phyloP scores from a whole-genome alignment of 2,888 invertebrate genomes.

The Eurytoma adleriae region DNA sequence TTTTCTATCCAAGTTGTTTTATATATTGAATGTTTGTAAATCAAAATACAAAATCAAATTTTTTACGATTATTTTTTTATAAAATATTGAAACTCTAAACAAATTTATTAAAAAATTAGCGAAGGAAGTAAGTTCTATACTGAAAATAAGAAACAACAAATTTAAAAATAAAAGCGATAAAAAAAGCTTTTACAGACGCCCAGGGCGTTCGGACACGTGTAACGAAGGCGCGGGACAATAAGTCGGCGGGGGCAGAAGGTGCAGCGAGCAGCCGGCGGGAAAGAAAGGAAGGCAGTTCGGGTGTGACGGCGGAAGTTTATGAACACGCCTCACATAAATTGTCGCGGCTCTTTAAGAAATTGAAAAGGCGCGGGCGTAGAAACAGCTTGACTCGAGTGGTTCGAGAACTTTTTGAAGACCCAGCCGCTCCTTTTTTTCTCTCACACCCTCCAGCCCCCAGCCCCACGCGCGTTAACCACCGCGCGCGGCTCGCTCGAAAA shows the following conservation, averaged over 20 bases:
- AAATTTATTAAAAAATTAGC: not conserved
- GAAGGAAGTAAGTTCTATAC: not conserved
- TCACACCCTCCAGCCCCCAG: not conserved
- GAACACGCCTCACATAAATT: slow-evolving; percentile 76
- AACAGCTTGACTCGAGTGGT: slow-evolving; percentile 75
- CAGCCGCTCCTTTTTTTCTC: slow-evolving; percentile 40
- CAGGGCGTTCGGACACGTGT: slow-evolving; percentile 11
- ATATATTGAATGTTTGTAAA: no score
- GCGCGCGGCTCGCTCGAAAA: slow-evolving; percentile 39
- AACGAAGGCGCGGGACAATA: slow-evolving; percentile 29
- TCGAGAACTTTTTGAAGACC: slow-evolving; percentile 72
- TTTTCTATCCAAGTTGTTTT: no score
- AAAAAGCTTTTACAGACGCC: not conserved
- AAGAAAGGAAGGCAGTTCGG: slow-evolving; percentile 52
- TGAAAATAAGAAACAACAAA: not conserved
- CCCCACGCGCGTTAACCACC: slow-evolving; percentile 17
- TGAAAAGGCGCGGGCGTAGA: slow-evolving; percentile 71
- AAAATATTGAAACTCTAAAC: no score
- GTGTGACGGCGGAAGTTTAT: slow-evolving; percentile 71
- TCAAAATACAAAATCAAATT: no score
- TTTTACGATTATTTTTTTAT: no score
- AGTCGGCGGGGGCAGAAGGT: slow-evolving; percentile 7
- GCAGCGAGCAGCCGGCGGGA: not conserved
- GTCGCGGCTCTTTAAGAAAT: slow-evolving; percentile 76
- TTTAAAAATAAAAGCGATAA: not conserved